A percentile compares a stretch with the other conserved stretches of the same genome.
Conservation (phyloP, 2,797 vertebrate species). For the Anguilla anguilla region DNA sequence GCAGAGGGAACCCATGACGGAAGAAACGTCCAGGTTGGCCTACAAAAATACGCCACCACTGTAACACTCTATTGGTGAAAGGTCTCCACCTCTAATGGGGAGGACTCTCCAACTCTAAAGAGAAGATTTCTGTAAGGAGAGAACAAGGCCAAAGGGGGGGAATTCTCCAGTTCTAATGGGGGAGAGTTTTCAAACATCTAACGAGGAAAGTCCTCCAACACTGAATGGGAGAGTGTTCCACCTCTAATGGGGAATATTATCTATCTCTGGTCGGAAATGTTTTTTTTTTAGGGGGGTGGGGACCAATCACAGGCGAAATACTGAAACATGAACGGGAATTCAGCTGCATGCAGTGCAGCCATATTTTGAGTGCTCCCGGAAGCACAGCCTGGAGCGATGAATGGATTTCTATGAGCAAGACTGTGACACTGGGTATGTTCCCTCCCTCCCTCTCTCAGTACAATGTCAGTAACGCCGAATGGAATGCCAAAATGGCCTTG, state of each 20-base stretch:
- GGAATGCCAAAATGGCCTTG: background rate
- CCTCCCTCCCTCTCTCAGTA: background rate
- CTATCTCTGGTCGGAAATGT: background rate
- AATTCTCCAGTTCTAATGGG: too few relatives aligned
- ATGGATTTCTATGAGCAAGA: slow-evolving; percentile 16
- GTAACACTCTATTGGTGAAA: background rate
- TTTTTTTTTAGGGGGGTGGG: background rate
- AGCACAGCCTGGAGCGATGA: background rate
- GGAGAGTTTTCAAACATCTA: too few relatives aligned
- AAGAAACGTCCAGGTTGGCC: too few relatives aligned
- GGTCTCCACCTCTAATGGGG: background rate
- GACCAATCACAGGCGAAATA: background rate
- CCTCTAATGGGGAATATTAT: background rate
- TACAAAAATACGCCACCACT: too few relatives aligned
- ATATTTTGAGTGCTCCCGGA: background rate
- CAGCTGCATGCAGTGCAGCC: background rate
- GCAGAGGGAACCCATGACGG: too few relatives aligned
- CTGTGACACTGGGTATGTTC: background rate
- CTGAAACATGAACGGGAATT: background rate
- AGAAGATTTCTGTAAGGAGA: too few relatives aligned
- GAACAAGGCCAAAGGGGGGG: too few relatives aligned
- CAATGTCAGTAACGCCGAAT: slow-evolving; percentile 13
- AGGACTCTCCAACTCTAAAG: too few relatives aligned
- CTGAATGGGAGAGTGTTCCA: background rate
- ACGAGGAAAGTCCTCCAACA: background rate